A percentile compares a stretch with the other conserved stretches of the same genome.
phyloP scores from a whole-genome alignment of 1,140 invertebrate genomes.

The Drosophila repletoides region DNA sequence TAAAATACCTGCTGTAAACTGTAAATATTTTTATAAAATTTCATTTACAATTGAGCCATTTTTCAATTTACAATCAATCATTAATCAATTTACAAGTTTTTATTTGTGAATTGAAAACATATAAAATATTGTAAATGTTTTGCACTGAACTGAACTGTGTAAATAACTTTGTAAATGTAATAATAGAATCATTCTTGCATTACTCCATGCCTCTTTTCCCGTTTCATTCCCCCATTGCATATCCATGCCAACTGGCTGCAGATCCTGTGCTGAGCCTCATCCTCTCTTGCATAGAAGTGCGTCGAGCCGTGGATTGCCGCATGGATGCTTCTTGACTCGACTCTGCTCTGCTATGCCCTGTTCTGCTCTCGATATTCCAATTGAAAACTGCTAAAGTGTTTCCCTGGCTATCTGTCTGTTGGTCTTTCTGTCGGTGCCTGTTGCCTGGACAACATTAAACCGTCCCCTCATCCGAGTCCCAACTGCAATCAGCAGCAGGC shows the following conservation, averaged over 20 bases:
- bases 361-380: conserved; percentile 71
- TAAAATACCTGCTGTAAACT: neutral
- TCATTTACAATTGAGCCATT: too few relatives aligned
- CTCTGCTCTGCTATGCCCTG: neutral
- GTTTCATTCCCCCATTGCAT: neutral
- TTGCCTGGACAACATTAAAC: conserved; percentile 60
- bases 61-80: too few relatives aligned
- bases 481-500: conserved; percentile 29
- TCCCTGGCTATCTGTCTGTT: neutral
- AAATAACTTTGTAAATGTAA: conserved; percentile 29
- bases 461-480: neutral
- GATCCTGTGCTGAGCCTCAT: conserved; percentile 13
- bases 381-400: conserved; percentile 67
- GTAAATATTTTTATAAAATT: too few relatives aligned
- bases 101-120: neutral
- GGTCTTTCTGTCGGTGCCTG: neutral
- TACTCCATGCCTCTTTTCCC: neutral
- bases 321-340: conserved; percentile 59
- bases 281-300: conserved; percentile 44
- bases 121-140: neutral
- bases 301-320: conserved; percentile 55
- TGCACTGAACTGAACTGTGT: conserved; percentile 4
- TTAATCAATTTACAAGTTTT: neutral
- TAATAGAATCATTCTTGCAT: conserved; percentile 15
- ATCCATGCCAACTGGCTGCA: conserved; percentile 21